phyloP scores from a whole-genome alignment of 2,797 vertebrate genomes.

The Tokudaia tokunoshimensis region DNA sequence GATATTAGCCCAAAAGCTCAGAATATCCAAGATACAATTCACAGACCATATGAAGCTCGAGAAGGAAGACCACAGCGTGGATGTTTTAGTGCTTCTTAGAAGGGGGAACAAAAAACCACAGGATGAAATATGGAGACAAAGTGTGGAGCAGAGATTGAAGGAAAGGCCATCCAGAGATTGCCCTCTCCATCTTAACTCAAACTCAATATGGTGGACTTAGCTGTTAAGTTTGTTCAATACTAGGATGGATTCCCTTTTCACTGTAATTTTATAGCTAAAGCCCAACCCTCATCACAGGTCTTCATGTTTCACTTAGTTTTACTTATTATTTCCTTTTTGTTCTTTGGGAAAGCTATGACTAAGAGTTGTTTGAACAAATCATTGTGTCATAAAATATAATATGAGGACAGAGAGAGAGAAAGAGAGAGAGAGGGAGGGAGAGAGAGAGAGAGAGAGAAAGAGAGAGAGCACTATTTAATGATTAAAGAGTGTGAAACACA shows the following conservation, averaged over 20 bases:
- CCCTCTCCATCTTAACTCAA: neutral
- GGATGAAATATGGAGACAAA: no score
- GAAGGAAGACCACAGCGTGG: no score
- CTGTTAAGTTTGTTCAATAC: neutral
- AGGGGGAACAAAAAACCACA: no score
- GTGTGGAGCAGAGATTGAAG: no score
- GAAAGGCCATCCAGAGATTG: neutral
- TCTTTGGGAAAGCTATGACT: neutral
- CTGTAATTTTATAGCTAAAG: neutral
- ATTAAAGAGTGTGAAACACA: neutral
- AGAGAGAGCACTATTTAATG: neutral
- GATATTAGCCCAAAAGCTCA: no score
- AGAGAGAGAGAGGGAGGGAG: no score
- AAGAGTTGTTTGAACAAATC: neutral
- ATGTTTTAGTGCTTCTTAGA: no score
- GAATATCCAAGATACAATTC: no score
- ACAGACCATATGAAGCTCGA: no score
- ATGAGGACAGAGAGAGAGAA: neutral
- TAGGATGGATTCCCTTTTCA: neutral
- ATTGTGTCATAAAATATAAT: neutral
- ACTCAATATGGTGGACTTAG: neutral
- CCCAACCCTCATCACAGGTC: neutral
- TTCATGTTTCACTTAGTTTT: no score
- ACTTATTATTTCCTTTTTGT: neutral
- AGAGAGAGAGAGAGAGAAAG: no score